Evolutionary conservation across 2,797 vertebrate genomes (phyloP).

Genomic region (Melanotaenia parkinsoni): DNA sequence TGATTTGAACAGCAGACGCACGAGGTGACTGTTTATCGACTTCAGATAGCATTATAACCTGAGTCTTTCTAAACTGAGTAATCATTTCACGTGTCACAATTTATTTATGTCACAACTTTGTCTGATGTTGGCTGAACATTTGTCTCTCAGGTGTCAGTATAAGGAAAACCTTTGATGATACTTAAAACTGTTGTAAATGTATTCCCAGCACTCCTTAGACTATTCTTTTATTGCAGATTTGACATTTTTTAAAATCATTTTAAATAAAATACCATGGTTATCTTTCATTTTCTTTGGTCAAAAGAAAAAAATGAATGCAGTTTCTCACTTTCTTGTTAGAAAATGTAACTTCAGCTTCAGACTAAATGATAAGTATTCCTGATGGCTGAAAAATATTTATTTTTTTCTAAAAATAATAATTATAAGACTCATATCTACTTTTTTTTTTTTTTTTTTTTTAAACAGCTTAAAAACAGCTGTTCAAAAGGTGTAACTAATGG

Average conservation of each 20-base stretch:
- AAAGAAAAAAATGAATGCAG: neutral
- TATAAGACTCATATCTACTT: neutral
- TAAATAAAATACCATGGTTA: neutral
- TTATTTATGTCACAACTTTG: neutral
- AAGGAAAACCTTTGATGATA: neutral
- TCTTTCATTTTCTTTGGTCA: neutral
- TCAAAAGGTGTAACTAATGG: neutral
- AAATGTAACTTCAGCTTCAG: neutral
- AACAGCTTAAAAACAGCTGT: neutral
- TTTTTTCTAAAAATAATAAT: neutral
- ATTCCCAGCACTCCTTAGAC: neutral
- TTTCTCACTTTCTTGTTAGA: neutral
- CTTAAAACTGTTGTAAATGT: neutral
- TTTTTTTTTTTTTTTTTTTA: too few relatives aligned
- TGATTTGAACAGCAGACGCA: slow-evolving; percentile 21
- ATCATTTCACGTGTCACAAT: neutral
- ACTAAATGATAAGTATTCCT: neutral
- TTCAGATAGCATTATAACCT: neutral
- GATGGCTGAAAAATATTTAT: neutral
- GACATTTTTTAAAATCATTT: neutral
- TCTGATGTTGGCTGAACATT: neutral
- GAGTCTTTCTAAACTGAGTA: neutral
- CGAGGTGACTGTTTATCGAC: slow-evolving; percentile 15
- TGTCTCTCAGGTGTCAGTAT: neutral
- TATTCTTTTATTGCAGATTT: neutral